These are phyloP conservation scores for Apocheima hispidaria DNA, from an alignment of 2,888 invertebrate genomes.

Conservation along the genomic window DNA sequence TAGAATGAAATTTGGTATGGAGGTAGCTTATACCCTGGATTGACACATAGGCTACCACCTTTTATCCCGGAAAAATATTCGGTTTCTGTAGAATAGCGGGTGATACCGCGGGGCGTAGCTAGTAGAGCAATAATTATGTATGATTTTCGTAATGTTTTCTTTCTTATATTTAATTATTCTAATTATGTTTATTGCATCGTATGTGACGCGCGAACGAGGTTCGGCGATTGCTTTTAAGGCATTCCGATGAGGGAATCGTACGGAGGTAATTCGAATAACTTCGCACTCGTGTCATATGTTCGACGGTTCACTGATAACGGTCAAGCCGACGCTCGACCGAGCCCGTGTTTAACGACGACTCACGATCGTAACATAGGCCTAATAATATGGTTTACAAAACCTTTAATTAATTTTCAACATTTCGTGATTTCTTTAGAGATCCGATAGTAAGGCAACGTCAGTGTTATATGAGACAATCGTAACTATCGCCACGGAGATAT, in stretches of 20 bases:
- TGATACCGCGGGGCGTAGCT: too few species aligned
- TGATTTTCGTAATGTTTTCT: background rate
- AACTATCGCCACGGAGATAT: constrained; percentile 9
- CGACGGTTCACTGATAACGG: too few species aligned
- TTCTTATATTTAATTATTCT: background rate
- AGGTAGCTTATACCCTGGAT: too few species aligned
- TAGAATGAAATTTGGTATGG: too few species aligned
- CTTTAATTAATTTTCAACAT: constrained; percentile 2
- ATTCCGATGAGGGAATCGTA: too few species aligned
- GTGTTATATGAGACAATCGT: constrained; percentile 4
- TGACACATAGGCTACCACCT: too few species aligned
- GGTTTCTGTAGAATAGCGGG: too few species aligned
- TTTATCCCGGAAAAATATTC: too few species aligned
- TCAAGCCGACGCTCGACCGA: too few species aligned
- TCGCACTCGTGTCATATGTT: too few species aligned
- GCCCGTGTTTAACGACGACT: too few species aligned
- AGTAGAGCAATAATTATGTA: background rate
- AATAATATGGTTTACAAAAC: constrained; percentile 1
- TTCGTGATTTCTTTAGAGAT: constrained; percentile 18
- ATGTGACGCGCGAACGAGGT: background rate
- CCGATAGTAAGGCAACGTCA: constrained; percentile 22
- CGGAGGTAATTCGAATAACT: too few species aligned
- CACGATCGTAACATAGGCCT: constrained; percentile 4
- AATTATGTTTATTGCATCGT: background rate
- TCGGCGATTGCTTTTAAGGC: background rate